These are phyloP conservation scores for Gallinago solitaria DNA, from an alignment of 2,797 vertebrate genomes.

Conservation along the genomic window DNA sequence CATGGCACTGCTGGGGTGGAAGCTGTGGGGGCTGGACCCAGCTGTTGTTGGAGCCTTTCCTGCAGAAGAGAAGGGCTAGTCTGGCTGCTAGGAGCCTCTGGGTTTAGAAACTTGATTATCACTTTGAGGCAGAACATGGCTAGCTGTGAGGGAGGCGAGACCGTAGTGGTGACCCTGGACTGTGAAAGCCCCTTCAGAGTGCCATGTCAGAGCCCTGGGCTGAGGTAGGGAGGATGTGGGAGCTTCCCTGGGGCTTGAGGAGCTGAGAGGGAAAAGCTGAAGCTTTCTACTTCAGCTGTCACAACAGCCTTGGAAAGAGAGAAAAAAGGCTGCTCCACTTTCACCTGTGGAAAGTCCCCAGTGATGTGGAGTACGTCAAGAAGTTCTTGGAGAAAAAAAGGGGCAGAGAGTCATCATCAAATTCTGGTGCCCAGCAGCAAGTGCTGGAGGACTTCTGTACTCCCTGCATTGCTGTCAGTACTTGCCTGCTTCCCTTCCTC, in stretches of 20 bases:
- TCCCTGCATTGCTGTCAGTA: not conserved
- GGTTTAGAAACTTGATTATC: not conserved
- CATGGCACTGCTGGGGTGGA: not conserved
- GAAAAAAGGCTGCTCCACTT: not conserved
- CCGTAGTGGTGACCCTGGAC: not conserved
- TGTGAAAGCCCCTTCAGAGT: not conserved
- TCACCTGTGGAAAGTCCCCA: not conserved
- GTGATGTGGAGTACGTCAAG: not conserved
- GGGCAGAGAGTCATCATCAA: not conserved
- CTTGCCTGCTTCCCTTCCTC: not conserved
- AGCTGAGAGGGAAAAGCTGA: not conserved
- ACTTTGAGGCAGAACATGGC: not conserved
- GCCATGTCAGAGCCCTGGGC: fast-evolving
- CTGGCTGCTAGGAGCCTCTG: not conserved
- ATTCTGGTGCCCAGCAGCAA: not conserved
- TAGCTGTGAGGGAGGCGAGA: not conserved
- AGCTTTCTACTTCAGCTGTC: not conserved
- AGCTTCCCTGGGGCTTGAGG: fast-evolving
- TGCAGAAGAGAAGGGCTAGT: not conserved
- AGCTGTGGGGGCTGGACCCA: not conserved
- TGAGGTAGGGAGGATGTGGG: not conserved
- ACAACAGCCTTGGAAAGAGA: not conserved
- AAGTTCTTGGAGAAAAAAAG: not conserved
- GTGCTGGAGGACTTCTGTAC: not conserved
- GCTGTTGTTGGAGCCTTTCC: not conserved